phyloP scores from a whole-genome alignment of 2,888 invertebrate genomes.

The Lobophora halterata region DNA sequence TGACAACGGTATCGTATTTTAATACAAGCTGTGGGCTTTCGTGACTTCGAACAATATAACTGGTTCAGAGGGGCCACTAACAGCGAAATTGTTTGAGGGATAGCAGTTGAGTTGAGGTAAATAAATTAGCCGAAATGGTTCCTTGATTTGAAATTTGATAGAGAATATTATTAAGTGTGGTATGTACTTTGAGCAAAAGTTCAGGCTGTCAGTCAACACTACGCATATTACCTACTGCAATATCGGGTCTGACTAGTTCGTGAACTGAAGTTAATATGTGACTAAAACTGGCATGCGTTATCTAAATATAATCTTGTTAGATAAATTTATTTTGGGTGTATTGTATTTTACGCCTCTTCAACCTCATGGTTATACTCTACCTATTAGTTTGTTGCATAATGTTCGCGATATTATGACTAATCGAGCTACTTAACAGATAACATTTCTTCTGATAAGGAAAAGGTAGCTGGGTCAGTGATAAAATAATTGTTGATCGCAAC shows the following conservation, averaged over 20 bases:
- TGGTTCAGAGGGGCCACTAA: constrained; percentile 16
- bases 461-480: constrained; percentile 22
- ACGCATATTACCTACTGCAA: not conserved
- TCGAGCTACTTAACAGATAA: constrained; percentile 32
- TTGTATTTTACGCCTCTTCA: too few species aligned
- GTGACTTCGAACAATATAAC: constrained; percentile 28
- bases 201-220: not conserved
- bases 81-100: constrained; percentile 15
- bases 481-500: constrained; percentile 16
- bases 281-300: too few species aligned
- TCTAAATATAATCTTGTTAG: too few species aligned
- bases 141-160: constrained; percentile 7
- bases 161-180: not conserved
- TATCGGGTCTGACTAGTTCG: too few species aligned
- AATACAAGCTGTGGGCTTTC: constrained; percentile 20
- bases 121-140: constrained; percentile 2
- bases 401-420: constrained; percentile 15
- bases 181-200: not conserved
- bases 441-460: constrained; percentile 29
- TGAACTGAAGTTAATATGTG: too few species aligned
- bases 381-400: too few species aligned
- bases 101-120: constrained; percentile 9
- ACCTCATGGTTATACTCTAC: too few species aligned
- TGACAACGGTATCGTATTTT: constrained; percentile 23
- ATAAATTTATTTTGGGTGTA: too few species aligned